Evolutionary conservation across 2,113 vertebrate species (phyloP).

Genomic region (Xiphias gladius): DNA sequence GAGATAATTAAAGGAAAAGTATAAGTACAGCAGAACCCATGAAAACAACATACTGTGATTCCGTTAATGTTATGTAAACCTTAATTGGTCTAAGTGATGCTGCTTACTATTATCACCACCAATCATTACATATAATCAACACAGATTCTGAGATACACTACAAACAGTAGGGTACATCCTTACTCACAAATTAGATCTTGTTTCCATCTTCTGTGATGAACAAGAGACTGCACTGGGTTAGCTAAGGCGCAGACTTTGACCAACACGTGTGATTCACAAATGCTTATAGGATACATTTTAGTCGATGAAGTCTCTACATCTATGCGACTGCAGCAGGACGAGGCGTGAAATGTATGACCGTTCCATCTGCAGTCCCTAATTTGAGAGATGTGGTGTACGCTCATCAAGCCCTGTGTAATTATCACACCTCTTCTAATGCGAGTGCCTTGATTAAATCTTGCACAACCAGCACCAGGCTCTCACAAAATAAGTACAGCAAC

Average conservation of each 20-base stretch:
- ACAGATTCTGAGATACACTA: neutral
- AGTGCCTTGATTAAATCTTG: constrained; percentile 66
- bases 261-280: constrained; percentile 47
- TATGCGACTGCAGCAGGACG: constrained; percentile 36
- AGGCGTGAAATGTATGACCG: constrained; percentile 65
- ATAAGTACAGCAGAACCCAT: neutral
- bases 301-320: constrained; percentile 19
- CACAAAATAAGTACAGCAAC: constrained; percentile 27
- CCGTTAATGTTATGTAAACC: constrained; percentile 30
- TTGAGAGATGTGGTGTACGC: constrained; percentile 58
- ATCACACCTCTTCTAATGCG: constrained; percentile 59
- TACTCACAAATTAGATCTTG: neutral
- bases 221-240: neutral
- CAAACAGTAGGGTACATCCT: neutral
- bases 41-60: constrained; percentile 32
- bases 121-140: constrained; percentile 17
- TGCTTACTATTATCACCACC: constrained; percentile 23
- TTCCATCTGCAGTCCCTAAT: constrained; percentile 65
- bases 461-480: constrained; percentile 49
- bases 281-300: constrained; percentile 12
- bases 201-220: constrained; percentile 10
- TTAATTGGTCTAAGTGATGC: constrained; percentile 33
- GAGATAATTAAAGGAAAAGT: constrained; percentile 31
- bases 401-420: constrained; percentile 63
- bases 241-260: constrained; percentile 8